Base-by-base conservation (phyloP, 1,140 invertebrate species). In the Solenopsis fugax region DNA sequence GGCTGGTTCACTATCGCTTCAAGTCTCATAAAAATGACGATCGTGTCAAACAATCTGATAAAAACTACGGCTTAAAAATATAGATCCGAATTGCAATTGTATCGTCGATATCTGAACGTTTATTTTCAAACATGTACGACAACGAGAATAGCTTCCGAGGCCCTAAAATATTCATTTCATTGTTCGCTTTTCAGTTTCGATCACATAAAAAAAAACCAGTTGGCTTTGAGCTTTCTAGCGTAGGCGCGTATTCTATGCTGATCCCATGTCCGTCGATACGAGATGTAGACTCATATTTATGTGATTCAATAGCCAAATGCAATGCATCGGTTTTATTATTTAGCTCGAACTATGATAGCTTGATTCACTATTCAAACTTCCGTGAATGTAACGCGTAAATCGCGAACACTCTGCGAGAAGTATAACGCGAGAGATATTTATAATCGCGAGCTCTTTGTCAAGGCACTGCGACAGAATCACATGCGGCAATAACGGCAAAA, bases 401-500 rank as follows among this genome's bases (percentile, higher is more conserved):
- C 65, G 56, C 37, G 12, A 16, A 13, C 48, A 41, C 29, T 67
- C 16, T 13, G 21, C 21, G 24, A 64, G 54, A 69, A 80, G 16
- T 21, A 72, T 58, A 73, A 62, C 4, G 34, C 80, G 54, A 41
- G 50, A 73, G 76, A 88, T 67, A 56, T 89, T 88, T 89, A 41
- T 7, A 41, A 29, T 48, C 37, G 54, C 24, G 67, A 80, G 69
- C 48, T 88, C 76, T 62, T 69, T 54, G 58, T 80, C 10, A n/a
- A n/a, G 24, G 4, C 12, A 10, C 13, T 48, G 50, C 54, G 58
- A 75, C 81, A 62, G 86, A 89, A 88, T 77, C 62, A 37, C 41
- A 48, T 56, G 54, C 37, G 81, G 50, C 88, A 73, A 85, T 69
- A 75, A 86, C 76, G 37, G 24, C 89, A 87, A 90, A 58, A 86